Base-by-base conservation (phyloP, 2,888 invertebrate genomes). In the Erebia ligea region DNA sequence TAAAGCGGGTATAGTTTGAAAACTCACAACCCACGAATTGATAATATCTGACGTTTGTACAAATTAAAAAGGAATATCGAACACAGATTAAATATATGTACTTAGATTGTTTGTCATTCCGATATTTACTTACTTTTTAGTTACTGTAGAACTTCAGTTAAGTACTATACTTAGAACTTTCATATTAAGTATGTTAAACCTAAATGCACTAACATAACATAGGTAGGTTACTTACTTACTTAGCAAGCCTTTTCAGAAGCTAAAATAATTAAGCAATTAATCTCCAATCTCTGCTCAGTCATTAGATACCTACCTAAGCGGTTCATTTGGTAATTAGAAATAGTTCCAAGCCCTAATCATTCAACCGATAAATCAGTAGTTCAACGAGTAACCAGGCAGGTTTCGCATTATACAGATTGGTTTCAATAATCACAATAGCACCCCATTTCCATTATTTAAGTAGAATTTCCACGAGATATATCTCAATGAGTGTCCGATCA, bases 401-500 rank as follows among this genome's bases (percentile, higher is more conserved):
- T 72, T 54, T 52, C 56, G 67, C 72, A 74, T 72, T 72, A 48
- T 62, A 65, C 64, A 64, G 70, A 74, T 74, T 74, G 74, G 68
- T 54, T 40, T 66, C 64, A 45, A 70, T 72, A 77, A 73, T 72
- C 61, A 62, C 62, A 62, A 62, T 62, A 62, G 69, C 73, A 61
- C 71, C 75, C 72, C 73, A 71, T 75, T 75, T 71, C 72, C 76
- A 76, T 75, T 76, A 76, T 77, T 75, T 75, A 73, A 76, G 77
- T 73, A 79, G 82, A 75, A 76, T 76, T 69, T 73, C 76, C 78
- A 75, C 78, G 78, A 79, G 82, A 83, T 84, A 79, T 75, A 87
- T 85, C 83, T 80, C 77, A 76, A 76, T 81, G 79, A 81, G 83
- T 57, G 71, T 75, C 66, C 83, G 72, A 88, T 87, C 87, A 85